Evolutionary conservation across 2,888 invertebrate genomes (phyloP).

Genomic region (Nematopogon swammerdamellus): DNA sequence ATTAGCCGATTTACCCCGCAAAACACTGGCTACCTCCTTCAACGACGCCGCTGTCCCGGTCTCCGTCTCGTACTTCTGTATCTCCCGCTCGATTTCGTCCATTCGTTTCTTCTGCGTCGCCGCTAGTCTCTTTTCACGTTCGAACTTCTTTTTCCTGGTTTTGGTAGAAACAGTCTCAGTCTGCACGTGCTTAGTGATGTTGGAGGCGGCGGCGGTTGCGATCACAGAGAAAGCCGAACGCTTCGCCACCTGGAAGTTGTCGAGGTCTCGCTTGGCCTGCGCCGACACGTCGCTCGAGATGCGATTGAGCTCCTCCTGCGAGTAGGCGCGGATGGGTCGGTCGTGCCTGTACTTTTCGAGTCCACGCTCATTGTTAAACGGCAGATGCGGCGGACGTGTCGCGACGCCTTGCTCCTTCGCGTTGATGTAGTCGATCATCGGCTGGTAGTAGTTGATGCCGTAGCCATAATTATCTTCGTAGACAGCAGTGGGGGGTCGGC

Average conservation of each 20-base stretch:
- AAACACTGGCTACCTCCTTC: constrained; percentile 51
- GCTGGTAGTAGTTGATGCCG: constrained; percentile 82
- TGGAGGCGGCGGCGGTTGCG: constrained; percentile 60
- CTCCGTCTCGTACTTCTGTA: constrained; percentile 36
- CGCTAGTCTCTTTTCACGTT: constrained; percentile 29
- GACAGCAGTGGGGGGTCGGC: constrained; percentile 60
- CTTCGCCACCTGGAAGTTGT: constrained; percentile 56
- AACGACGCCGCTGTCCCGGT: constrained; percentile 48
- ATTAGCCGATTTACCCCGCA: constrained; percentile 73
- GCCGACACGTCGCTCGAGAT: constrained; percentile 65
- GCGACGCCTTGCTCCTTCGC: constrained; percentile 55
- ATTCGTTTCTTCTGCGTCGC: constrained; percentile 46
- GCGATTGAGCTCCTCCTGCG: constrained; percentile 62
- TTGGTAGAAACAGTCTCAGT: constrained; percentile 46
- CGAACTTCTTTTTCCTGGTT: constrained; percentile 44
- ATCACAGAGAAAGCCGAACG: constrained; percentile 60
- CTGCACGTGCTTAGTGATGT: constrained; percentile 62
- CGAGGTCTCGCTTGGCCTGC: constrained; percentile 65
- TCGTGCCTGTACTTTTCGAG: constrained; percentile 64
- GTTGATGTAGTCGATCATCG: constrained; percentile 82
- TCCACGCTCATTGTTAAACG: constrained; percentile 69
- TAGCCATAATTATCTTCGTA: constrained; percentile 83
- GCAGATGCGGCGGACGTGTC: constrained; percentile 62
- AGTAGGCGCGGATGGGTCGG: constrained; percentile 62
- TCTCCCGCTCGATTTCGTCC: constrained; percentile 36